Conservation (phyloP, 2,797 vertebrate genomes). For the Spondyliosoma cantharus region DNA sequence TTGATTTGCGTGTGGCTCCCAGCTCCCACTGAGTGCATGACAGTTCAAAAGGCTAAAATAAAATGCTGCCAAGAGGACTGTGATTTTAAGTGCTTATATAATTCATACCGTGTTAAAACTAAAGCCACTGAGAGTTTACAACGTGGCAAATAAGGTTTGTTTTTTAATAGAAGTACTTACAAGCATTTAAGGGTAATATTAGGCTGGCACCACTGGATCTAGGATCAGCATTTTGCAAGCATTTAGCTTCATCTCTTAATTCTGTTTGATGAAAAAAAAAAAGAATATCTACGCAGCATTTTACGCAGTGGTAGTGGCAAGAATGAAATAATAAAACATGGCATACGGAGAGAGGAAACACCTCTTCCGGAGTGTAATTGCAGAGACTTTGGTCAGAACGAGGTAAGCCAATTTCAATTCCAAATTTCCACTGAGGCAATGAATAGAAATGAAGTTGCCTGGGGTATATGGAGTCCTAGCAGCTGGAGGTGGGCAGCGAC, state of each 20-base stretch:
- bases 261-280: conserved; percentile 17
- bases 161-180: conserved; percentile 8
- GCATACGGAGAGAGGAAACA: conserved; percentile 30
- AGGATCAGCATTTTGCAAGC: neutral
- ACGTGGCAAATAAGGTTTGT: conserved; percentile 27
- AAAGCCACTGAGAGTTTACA: conserved; percentile 38
- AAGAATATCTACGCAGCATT: conserved; percentile 11
- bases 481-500: conserved; percentile 25
- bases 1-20: conserved; percentile 65
- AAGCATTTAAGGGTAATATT: neutral
- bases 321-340: conserved; percentile 5
- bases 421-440: conserved; percentile 50
- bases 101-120: conserved; percentile 49
- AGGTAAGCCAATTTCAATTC: conserved; percentile 50
- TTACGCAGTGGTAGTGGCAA: neutral
- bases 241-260: conserved; percentile 11
- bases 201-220: conserved; percentile 5
- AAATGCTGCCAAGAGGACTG: conserved; percentile 57
- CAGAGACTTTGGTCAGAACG: conserved; percentile 21
- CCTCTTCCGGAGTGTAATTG: conserved; percentile 3
- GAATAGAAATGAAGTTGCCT: conserved; percentile 51
- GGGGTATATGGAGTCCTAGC: conserved; percentile 34
- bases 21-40: conserved; percentile 67
- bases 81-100: conserved; percentile 64
- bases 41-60: conserved; percentile 75